Evolutionary conservation across 2,797 vertebrate genomes (phyloP).

Genomic region (Cuniculus paca): DNA sequence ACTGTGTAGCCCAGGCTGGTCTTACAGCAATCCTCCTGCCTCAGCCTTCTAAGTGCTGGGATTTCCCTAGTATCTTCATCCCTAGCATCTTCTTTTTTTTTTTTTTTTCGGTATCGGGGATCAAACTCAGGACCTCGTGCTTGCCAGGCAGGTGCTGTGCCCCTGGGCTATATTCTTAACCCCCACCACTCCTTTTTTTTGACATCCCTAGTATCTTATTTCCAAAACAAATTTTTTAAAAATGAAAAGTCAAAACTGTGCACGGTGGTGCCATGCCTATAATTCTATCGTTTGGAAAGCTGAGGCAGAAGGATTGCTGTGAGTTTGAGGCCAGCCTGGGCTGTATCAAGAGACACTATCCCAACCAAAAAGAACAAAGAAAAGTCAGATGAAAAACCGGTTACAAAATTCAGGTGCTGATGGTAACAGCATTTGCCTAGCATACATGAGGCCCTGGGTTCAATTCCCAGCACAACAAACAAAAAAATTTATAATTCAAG

Average conservation of each 20-base stretch:
- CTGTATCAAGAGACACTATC: not conserved
- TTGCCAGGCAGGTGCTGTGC: too few species aligned
- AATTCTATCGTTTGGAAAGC: not conserved
- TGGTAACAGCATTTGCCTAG: not conserved
- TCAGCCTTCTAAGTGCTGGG: too few species aligned
- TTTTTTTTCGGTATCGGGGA: too few species aligned
- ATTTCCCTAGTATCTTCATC: too few species aligned
- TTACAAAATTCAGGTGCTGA: not conserved
- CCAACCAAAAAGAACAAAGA: not conserved
- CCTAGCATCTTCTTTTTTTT: too few species aligned
- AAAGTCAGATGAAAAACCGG: not conserved
- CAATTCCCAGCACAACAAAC: not conserved
- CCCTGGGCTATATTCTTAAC: too few species aligned
- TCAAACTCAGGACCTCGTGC: too few species aligned
- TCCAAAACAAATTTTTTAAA: constrained; percentile 12
- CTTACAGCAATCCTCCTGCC: too few species aligned
- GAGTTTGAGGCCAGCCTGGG: not conserved
- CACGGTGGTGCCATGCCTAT: not conserved
- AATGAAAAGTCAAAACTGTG: not conserved
- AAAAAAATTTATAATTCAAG: not conserved
- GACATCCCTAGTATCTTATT: not conserved
- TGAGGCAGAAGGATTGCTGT: not conserved
- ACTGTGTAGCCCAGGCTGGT: too few species aligned
- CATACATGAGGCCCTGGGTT: not conserved
- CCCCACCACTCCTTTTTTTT: too few species aligned